Evolutionary conservation across 23 tunicate species (phyloP), one percentile per base, ranked within the genome.

Genomic region (Halocynthia roretzi): DNA sequence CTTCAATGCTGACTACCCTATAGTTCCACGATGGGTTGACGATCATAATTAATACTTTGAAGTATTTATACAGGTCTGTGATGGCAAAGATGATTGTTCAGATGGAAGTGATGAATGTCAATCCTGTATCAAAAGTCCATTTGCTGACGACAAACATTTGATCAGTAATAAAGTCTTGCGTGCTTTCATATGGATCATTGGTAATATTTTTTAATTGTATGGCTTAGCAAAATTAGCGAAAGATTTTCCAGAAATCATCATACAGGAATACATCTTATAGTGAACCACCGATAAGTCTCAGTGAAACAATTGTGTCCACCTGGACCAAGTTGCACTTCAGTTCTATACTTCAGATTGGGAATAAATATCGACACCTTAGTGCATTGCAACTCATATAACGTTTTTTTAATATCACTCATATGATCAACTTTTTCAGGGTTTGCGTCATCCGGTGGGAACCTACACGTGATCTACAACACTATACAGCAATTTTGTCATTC

Each of bases 101-200:
- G 70, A 65, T 65, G 70, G 70, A 65, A 65, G 70, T 6, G 70
- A 65, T 15, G 70, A 65, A 65, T 65, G 70, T 15, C 70, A 65
- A 65, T 65, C 70, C 9, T 65, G 70, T 65, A 65, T 65, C 9
- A 48, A 65, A 9, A 65, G 70, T 65, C 70, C 70, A 48, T 65
- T 65, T 65, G 70, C 70, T 5, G 70, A 65, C 19, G 70, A 65
- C 70, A 65, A 65, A 65, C 70, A 65, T 15, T 48, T 65, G 19
- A 65, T 65, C 70, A 65, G 70, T 15, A 65, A 65, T 15, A 48
- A 20, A 48, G 70, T 48, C 10, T 6, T 65, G 6, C 22, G 70
- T 9, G 70, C 70, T 10, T 65, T 65, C 70, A 48, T 65, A 20
- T 65, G 70, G 70, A 65, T 65, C 9, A 65, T 65, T 20, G 70